Evolutionary conservation across 1,140 invertebrate species (phyloP).

Genomic region (Ctenoplectra terminalis): DNA sequence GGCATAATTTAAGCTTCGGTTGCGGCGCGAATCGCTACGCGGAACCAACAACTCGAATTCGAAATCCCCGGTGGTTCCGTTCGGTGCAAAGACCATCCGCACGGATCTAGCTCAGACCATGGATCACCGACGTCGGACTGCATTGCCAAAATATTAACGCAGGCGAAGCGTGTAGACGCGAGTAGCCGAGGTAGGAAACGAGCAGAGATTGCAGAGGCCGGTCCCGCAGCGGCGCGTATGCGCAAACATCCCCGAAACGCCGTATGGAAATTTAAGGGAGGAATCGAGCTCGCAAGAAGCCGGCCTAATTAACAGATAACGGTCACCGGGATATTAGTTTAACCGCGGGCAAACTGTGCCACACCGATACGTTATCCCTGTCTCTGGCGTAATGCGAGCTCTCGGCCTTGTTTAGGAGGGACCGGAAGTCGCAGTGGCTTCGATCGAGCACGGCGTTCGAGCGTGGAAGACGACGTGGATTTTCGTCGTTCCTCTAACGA

Average conservation of each 20-base stretch:
- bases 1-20: conserved; percentile 54
- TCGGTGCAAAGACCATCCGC: background rate
- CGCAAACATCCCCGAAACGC: background rate
- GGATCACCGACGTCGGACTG: conserved; percentile 26
- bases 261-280: conserved; percentile 57
- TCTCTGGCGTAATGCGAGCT: background rate
- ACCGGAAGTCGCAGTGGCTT: conserved; percentile 3
- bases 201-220: background rate
- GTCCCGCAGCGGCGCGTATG: conserved; percentile 7
- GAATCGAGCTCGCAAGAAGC: conserved; percentile 58
- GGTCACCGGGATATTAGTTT: conserved; percentile 54
- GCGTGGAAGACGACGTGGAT: background rate
- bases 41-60: conserved; percentile 34
- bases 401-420: conserved; percentile 1
- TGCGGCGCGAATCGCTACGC: conserved; percentile 15
- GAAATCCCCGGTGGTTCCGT: conserved; percentile 44
- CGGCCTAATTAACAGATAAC: conserved; percentile 68
- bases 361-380: conserved; percentile 35
- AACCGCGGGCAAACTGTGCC: conserved; percentile 8
- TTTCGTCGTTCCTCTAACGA: background rate
- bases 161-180: conserved; percentile 27
- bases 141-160: conserved; percentile 58
- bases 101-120: background rate
- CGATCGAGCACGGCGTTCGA: background rate
- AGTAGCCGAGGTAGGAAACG: background rate